Conservation (phyloP, 2,888 invertebrate genomes). For the Ashinkailepas kermadecensis region DNA sequence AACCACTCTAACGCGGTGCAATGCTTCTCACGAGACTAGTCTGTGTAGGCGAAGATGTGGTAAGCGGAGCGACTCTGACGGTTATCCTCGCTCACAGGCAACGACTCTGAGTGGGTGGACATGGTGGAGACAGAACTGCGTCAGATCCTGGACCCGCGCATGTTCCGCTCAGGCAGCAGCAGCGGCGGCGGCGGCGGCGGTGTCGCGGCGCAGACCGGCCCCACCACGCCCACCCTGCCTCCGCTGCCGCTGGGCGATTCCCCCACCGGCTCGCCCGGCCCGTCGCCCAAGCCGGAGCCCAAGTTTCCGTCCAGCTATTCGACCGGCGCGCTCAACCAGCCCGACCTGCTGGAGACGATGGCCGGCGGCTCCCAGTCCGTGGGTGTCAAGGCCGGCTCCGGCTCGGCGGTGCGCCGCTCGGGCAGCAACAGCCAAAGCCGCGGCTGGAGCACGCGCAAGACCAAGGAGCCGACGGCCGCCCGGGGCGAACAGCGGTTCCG, state of each 20-base stretch:
- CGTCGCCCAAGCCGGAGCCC: constrained; percentile 23
- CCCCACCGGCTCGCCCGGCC: constrained; percentile 35
- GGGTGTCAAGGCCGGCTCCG: neutral
- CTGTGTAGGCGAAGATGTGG: no score
- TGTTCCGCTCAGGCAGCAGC: neutral
- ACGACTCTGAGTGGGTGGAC: constrained; percentile 35
- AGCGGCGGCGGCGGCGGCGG: constrained; percentile 9
- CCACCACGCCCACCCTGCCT: constrained; percentile 61
- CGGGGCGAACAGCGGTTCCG: neutral
- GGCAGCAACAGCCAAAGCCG: neutral
- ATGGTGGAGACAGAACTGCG: constrained; percentile 33
- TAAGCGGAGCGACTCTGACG: no score
- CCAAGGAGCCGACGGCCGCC: neutral
- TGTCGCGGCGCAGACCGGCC: neutral
- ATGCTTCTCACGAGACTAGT: no score
- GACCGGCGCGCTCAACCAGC: constrained; percentile 25
- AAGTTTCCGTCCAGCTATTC: neutral
- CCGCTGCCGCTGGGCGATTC: constrained; percentile 62
- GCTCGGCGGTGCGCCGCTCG: neutral
- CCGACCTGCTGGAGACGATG: constrained; percentile 29
- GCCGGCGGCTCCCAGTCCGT: neutral
- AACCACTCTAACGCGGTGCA: no score
- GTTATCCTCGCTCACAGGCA: constrained; percentile 25
- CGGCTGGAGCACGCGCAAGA: constrained; percentile 2
- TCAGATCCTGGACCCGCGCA: constrained; percentile 26